A percentile compares a stretch with the other conserved stretches of the same genome.
phyloP scores from a whole-genome alignment of 2,797 vertebrate species.

The Sciaenops ocellatus region DNA sequence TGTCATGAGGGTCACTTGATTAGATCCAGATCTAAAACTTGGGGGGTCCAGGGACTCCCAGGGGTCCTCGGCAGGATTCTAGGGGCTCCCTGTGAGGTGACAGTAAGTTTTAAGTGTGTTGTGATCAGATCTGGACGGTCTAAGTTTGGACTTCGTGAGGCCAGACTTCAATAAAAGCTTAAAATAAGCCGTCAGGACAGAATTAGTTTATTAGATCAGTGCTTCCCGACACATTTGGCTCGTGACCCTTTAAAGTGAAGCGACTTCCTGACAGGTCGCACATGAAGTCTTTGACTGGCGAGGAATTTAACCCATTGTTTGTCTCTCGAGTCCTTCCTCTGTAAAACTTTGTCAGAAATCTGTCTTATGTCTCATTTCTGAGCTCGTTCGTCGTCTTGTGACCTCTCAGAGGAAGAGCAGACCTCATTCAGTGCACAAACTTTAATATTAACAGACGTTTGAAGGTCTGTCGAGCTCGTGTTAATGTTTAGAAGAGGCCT shows the following conservation, averaged over 20 bases:
- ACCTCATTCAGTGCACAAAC: too few relatives aligned
- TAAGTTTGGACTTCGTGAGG: too few relatives aligned
- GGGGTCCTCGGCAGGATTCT: constrained; percentile 52
- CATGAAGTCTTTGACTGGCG: not conserved
- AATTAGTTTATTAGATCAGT: too few relatives aligned
- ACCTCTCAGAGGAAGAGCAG: not conserved
- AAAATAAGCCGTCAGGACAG: too few relatives aligned
- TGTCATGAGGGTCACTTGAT: constrained; percentile 55
- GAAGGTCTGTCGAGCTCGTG: not conserved
- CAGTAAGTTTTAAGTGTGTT: not conserved
- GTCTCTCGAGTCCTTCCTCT: not conserved
- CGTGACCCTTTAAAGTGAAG: too few relatives aligned
- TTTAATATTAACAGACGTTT: too few relatives aligned
- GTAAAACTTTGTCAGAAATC: not conserved
- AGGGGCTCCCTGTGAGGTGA: constrained; percentile 26
- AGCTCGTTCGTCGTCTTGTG: not conserved
- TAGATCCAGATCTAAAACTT: constrained; percentile 35
- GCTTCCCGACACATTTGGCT: too few relatives aligned
- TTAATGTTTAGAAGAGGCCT: not conserved
- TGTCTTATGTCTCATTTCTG: not conserved
- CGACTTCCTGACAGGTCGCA: not conserved
- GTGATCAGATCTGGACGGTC: too few relatives aligned
- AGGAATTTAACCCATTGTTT: not conserved
- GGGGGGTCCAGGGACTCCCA: constrained; percentile 58
- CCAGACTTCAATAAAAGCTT: too few relatives aligned